phyloP scores from a whole-genome alignment of 2,797 vertebrate species.

The Tapera naevia region DNA sequence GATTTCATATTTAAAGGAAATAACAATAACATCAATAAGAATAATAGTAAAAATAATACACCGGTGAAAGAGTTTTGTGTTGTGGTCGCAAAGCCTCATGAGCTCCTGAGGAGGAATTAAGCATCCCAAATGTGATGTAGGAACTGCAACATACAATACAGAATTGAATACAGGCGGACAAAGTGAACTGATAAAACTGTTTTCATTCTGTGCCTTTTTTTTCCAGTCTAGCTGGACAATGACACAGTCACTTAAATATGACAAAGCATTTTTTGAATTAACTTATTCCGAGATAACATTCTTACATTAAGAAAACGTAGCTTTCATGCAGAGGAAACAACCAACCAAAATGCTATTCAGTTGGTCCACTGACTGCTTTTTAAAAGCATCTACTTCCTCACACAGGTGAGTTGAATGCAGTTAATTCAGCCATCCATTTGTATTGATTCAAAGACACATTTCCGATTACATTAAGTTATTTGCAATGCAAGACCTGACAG shows the following conservation, averaged over 20 bases:
- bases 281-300: background rate
- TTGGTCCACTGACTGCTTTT: background rate
- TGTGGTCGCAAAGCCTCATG: background rate
- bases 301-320: background rate
- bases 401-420: background rate
- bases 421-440: background rate
- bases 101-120: background rate
- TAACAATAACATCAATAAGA: too few species aligned
- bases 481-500: background rate
- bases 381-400: background rate
- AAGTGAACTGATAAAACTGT: background rate
- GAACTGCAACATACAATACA: background rate
- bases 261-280: background rate
- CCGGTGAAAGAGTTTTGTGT: rapidly evolving
- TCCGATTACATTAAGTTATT: background rate
- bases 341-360: background rate
- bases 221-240: background rate
- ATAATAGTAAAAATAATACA: background rate
- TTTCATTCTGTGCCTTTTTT: background rate
- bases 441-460: background rate
- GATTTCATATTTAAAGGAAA: background rate
- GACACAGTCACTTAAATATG: background rate
- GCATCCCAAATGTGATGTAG: background rate
- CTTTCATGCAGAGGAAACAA: background rate
- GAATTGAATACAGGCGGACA: background rate